Evolutionary conservation across 2,113 vertebrate species (phyloP).

Genomic region (Takifugu flavidus): DNA sequence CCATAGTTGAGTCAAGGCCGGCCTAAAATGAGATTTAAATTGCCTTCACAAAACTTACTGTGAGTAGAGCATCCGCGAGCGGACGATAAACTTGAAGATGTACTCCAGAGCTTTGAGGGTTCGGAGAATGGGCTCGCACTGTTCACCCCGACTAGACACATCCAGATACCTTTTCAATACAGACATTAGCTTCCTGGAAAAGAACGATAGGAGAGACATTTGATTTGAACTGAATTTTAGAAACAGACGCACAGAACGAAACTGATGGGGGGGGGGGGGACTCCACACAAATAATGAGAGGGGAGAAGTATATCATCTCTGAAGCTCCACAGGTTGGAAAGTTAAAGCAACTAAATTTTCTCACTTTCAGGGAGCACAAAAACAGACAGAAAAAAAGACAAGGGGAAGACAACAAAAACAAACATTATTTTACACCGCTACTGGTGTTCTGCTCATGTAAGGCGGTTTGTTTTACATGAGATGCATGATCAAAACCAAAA

Average conservation of each 20-base stretch:
- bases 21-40: too few species aligned
- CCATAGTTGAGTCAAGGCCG: not conserved
- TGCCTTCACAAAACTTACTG: conserved; percentile 81
- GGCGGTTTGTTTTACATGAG: conserved; percentile 41
- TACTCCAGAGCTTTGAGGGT: conserved; percentile 97
- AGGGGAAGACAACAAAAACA: conserved; percentile 35
- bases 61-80: conserved; percentile 93
- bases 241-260: not conserved
- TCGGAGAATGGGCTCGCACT: conserved; percentile 90
- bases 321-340: conserved; percentile 32
- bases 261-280: not conserved
- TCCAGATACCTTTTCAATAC: conserved; percentile 95
- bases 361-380: conserved; percentile 45
- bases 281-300: not conserved
- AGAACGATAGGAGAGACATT: conserved; percentile 1
- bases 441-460: conserved; percentile 49
- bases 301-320: conserved; percentile 10
- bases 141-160: conserved; percentile 89
- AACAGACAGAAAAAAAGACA: conserved; percentile 8
- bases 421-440: conserved; percentile 50
- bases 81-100: conserved; percentile 98
- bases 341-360: conserved; percentile 39
- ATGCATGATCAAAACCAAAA: conserved; percentile 11
- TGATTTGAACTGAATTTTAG: not conserved
- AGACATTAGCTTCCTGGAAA: conserved; percentile 89